phyloP scores from a whole-genome alignment of 2,113 vertebrate species.

The Sitta europaea region DNA sequence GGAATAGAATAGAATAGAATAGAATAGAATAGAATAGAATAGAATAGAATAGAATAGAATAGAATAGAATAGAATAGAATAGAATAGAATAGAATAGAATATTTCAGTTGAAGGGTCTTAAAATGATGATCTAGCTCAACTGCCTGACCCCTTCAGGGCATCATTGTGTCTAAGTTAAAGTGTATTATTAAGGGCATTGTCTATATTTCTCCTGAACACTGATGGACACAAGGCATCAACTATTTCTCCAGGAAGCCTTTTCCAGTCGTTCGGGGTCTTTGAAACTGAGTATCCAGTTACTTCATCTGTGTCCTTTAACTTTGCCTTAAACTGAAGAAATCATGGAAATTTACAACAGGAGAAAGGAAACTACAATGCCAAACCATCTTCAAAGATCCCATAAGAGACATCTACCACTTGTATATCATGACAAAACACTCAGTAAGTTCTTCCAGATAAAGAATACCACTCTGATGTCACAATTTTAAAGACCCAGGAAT shows the following conservation, averaged over 20 bases:
- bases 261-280: not conserved
- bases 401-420: not conserved
- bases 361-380: not conserved
- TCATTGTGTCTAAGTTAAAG: not conserved
- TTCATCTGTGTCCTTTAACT: not conserved
- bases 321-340: not conserved
- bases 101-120: not conserved
- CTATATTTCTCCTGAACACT: not conserved
- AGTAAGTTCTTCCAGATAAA: not conserved
- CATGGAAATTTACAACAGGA: not conserved
- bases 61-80: not conserved
- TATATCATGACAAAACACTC: not conserved
- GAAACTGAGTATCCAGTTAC: fast-evolving
- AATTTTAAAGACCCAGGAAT: not conserved
- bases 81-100: not conserved
- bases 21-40: not conserved
- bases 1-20: not conserved
- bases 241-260: not conserved
- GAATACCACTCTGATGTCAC: not conserved
- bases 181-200: not conserved
- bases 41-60: not conserved
- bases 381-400: not conserved
- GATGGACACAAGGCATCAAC: not conserved
- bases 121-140: fast-evolving
- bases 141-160: not conserved